phyloP scores from a whole-genome alignment of 2,888 invertebrate genomes.

The Drosophila pseudotakahashii region DNA sequence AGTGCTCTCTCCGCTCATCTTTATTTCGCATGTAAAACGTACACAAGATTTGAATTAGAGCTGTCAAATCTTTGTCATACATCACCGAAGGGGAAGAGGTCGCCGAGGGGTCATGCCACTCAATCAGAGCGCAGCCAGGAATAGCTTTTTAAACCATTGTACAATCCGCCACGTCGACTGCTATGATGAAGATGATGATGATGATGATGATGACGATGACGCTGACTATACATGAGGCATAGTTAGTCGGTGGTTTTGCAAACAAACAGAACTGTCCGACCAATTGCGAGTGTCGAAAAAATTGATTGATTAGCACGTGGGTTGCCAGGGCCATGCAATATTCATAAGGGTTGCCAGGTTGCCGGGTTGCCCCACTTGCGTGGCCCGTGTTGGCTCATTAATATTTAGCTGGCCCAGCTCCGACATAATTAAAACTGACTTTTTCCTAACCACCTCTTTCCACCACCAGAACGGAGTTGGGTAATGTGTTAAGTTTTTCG shows the following conservation, averaged over 20 bases:
- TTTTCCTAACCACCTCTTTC: constrained; percentile 47
- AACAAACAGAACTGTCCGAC: constrained; percentile 39
- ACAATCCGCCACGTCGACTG: constrained; percentile 18
- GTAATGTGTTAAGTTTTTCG: constrained; percentile 76
- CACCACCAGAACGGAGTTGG: constrained; percentile 38
- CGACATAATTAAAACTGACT: constrained; percentile 77
- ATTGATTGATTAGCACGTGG: constrained; percentile 71
- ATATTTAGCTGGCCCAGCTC: constrained; percentile 59
- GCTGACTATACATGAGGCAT: constrained; percentile 10
- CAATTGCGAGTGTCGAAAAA: constrained; percentile 52
- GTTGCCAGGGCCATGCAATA: constrained; percentile 59
- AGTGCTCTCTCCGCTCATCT: constrained; percentile 37
- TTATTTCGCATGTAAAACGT: constrained; percentile 59
- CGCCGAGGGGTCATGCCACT: constrained; percentile 52
- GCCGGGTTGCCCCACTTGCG: constrained; percentile 45
- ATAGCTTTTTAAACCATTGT: constrained; percentile 63
- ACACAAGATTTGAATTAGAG: constrained; percentile 78
- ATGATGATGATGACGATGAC: constrained; percentile 5
- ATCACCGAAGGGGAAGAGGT: constrained; percentile 22
- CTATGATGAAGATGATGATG: neutral
- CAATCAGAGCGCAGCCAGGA: constrained; percentile 62
- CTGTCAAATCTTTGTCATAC: constrained; percentile 78
- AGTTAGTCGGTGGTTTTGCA: constrained; percentile 35
- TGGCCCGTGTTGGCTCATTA: constrained; percentile 61
- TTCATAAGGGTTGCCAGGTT: constrained; percentile 69